phyloP scores from a whole-genome alignment of 2,113 vertebrate species.

The Fregetta grallaria region DNA sequence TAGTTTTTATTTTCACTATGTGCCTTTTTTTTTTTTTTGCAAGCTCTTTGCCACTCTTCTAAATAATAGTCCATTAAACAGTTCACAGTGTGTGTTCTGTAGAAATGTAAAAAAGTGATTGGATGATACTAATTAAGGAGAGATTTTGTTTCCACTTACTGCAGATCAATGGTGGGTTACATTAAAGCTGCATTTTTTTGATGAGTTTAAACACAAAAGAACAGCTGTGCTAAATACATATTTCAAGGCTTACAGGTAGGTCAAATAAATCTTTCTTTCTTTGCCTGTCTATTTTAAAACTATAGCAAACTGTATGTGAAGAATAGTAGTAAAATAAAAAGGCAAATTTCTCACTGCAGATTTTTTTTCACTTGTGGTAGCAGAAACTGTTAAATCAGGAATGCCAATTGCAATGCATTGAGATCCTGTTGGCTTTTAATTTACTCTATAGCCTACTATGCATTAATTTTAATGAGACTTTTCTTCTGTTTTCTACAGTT shows the following conservation, averaged over 20 bases:
- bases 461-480: slow-evolving; percentile 36
- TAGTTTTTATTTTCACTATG: slow-evolving; percentile 73
- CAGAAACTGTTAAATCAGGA: slow-evolving; percentile 29
- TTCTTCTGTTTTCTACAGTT: slow-evolving; percentile 35
- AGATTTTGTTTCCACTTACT: slow-evolving; percentile 83
- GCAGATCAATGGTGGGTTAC: slow-evolving; percentile 82
- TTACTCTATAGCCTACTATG: slow-evolving; percentile 17
- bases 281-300: slow-evolving; percentile 32
- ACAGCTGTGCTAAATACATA: slow-evolving; percentile 81
- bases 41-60: slow-evolving; percentile 73
- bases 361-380: slow-evolving; percentile 27
- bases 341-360: slow-evolving; percentile 50
- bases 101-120: slow-evolving; percentile 81
- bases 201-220: slow-evolving; percentile 79
- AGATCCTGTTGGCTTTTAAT: slow-evolving; percentile 48
- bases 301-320: slow-evolving; percentile 50
- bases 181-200: slow-evolving; percentile 75
- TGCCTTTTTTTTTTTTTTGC: slow-evolving; percentile 46
- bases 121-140: slow-evolving; percentile 86
- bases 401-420: background rate
- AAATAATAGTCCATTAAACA: slow-evolving; percentile 85
- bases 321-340: slow-evolving; percentile 50
- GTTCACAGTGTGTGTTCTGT: slow-evolving; percentile 80
- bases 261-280: slow-evolving; percentile 67
- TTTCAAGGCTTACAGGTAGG: slow-evolving; percentile 80